Evolutionary conservation across 2,888 invertebrate genomes (phyloP).

Genomic region (Nesidiocoris tenuis): DNA sequence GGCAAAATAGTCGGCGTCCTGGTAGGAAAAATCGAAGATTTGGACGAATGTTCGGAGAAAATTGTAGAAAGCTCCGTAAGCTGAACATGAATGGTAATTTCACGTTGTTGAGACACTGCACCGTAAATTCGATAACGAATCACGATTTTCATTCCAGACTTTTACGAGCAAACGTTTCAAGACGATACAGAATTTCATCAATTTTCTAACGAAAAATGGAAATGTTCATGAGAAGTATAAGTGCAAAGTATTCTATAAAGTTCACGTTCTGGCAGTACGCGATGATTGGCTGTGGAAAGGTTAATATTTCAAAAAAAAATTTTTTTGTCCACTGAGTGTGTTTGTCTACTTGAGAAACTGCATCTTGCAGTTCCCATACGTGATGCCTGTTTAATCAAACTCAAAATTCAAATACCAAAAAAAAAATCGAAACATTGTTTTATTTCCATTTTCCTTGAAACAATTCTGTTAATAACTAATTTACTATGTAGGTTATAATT

Average conservation of each 20-base stretch:
- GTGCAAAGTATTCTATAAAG: constrained; percentile 1
- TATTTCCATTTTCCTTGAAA: no score
- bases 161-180: background rate
- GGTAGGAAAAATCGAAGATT: constrained; percentile 14
- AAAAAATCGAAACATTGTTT: no score
- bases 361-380: no score
- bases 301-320: background rate
- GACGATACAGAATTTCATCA: background rate
- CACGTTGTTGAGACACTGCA: no score
- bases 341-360: no score
- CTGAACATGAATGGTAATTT: background rate
- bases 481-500: no score
- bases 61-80: constrained; percentile 3
- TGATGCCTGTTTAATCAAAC: no score
- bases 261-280: background rate
- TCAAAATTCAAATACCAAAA: no score
- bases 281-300: constrained; percentile 11
- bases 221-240: constrained; percentile 26
- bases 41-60: constrained; percentile 27
- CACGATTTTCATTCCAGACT: constrained; percentile 18
- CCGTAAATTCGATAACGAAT: no score
- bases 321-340: no score
- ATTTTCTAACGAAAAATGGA: background rate
- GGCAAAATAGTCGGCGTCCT: background rate
- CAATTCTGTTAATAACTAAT: no score